phyloP scores from a whole-genome alignment of 2,797 vertebrate species.

The Sebastiscus tertius region DNA sequence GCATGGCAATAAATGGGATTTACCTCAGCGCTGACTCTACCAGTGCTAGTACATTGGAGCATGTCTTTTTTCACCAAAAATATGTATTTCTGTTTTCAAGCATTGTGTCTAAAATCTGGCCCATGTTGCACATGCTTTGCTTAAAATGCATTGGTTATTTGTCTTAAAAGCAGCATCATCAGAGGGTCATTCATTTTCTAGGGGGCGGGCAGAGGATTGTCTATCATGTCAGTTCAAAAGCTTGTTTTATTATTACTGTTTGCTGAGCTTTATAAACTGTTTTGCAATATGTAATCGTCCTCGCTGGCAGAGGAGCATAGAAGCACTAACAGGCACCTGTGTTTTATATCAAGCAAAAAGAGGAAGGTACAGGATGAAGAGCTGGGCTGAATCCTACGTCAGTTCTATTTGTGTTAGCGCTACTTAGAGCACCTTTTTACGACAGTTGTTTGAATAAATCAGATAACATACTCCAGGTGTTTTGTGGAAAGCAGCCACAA shows the following conservation, averaged over 20 bases:
- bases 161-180: slow-evolving; percentile 75
- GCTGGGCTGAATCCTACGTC: slow-evolving; percentile 54
- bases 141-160: slow-evolving; percentile 74
- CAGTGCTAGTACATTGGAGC: slow-evolving; percentile 37
- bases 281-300: slow-evolving; percentile 57
- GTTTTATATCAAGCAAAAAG: slow-evolving; percentile 75
- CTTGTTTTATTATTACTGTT: slow-evolving; percentile 60
- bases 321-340: slow-evolving; percentile 81
- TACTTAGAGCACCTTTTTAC: slow-evolving; percentile 1
- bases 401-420: neutral
- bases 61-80: slow-evolving; percentile 25
- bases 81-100: slow-evolving; percentile 56
- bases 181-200: slow-evolving; percentile 65
- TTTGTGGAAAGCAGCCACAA: neutral
- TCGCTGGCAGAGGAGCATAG: slow-evolving; percentile 58
- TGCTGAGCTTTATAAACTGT: slow-evolving; percentile 58
- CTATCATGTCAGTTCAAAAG: slow-evolving; percentile 69
- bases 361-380: slow-evolving; percentile 42
- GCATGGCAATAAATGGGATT: slow-evolving; percentile 42
- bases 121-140: slow-evolving; percentile 75
- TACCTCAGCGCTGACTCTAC: slow-evolving; percentile 43
- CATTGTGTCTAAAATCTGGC: slow-evolving; percentile 67
- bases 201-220: slow-evolving; percentile 55
- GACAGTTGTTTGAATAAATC: slow-evolving; percentile 7
- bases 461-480: neutral